Evolutionary conservation across 2,113 vertebrate genomes (phyloP).

Genomic region (Oplegnathus fasciatus): DNA sequence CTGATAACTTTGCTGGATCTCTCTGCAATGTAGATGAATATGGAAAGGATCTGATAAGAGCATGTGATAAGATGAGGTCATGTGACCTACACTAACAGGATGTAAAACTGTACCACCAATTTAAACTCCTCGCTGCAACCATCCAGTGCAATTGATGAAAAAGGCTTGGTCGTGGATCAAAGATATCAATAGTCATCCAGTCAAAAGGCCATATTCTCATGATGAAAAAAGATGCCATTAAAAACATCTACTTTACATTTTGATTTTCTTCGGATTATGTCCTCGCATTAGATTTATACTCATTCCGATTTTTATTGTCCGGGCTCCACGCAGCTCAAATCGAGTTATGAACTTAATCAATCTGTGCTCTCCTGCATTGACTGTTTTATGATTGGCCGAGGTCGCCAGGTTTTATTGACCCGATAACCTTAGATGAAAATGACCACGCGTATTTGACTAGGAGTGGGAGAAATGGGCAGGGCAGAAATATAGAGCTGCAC

Average conservation of each 20-base stretch:
- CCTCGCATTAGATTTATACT: slow-evolving; percentile 77
- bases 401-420: slow-evolving; percentile 84
- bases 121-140: slow-evolving; percentile 11
- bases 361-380: slow-evolving; percentile 70
- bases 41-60: slow-evolving; percentile 24
- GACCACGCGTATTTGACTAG: slow-evolving; percentile 58
- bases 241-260: slow-evolving; percentile 81
- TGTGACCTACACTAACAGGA: slow-evolving; percentile 31
- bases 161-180: slow-evolving; percentile 39
- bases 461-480: slow-evolving; percentile 55
- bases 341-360: slow-evolving; percentile 85
- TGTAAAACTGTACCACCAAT: slow-evolving; percentile 14
- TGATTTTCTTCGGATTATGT: slow-evolving; percentile 81
- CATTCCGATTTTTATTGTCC: slow-evolving; percentile 79
- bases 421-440: slow-evolving; percentile 81
- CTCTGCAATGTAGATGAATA: slow-evolving; percentile 5
- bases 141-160: slow-evolving; percentile 30
- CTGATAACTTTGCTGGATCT: slow-evolving; percentile 37
- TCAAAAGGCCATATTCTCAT: slow-evolving; percentile 61
- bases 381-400: slow-evolving; percentile 82
- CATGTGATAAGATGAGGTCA: slow-evolving; percentile 34
- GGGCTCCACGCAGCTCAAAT: slow-evolving; percentile 73
- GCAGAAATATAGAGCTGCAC: slow-evolving; percentile 50
- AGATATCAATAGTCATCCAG: slow-evolving; percentile 70
- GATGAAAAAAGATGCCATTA: slow-evolving; percentile 77